phyloP scores from a whole-genome alignment of 2,888 invertebrate genomes.

The Pocota personata region DNA sequence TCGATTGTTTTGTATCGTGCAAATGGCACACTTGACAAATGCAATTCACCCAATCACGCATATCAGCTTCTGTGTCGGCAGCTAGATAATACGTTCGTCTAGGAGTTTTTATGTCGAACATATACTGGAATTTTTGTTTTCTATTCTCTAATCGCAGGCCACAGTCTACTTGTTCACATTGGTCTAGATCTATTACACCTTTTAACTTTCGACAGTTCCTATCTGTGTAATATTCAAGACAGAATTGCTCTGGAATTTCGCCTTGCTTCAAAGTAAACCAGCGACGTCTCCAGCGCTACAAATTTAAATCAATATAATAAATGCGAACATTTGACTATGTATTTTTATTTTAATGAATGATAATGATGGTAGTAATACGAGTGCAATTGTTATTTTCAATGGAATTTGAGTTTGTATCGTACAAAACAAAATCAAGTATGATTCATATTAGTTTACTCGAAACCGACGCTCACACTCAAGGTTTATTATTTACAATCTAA shows the following conservation, averaged over 20 bases:
- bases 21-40: conserved; percentile 96
- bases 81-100: conserved; percentile 95
- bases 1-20: conserved; percentile 85
- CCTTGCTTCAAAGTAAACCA: conserved; percentile 97
- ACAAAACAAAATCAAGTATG: conserved; percentile 22
- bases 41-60: conserved; percentile 97
- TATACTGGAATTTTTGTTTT: conserved; percentile 91
- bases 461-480: background rate
- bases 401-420: conserved; percentile 9
- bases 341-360: background rate
- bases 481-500: background rate
- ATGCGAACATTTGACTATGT: background rate
- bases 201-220: conserved; percentile 92
- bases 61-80: conserved; percentile 94
- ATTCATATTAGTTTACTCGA: conserved; percentile 39
- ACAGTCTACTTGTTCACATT: conserved; percentile 97
- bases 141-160: conserved; percentile 92
- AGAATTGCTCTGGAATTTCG: conserved; percentile 96
- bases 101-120: conserved; percentile 95
- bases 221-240: conserved; percentile 96
- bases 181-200: conserved; percentile 96
- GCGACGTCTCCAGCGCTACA: conserved; percentile 96
- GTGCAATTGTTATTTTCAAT: conserved; percentile 14
- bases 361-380: conserved; percentile 8
- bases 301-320: conserved; percentile 45